These are phyloP conservation scores for Thinocorus orbignyianus DNA, from an alignment of 2,113 vertebrate species.

Conservation along the genomic window DNA sequence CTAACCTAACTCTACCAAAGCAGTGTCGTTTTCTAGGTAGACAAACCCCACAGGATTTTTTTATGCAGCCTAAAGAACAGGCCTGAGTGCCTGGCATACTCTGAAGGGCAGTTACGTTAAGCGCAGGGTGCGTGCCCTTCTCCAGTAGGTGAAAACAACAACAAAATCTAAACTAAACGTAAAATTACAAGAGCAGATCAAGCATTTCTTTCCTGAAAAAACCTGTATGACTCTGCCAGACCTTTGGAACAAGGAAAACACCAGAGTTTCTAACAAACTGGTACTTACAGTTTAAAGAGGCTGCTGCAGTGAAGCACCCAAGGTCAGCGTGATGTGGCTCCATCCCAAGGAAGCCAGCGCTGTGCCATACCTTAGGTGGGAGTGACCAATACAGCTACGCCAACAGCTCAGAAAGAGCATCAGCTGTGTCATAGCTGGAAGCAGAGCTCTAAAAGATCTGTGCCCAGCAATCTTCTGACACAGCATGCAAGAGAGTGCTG, in stretches of 20 bases:
- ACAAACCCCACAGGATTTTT: not conserved
- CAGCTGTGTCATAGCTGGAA: not conserved
- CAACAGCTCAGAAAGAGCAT: not conserved
- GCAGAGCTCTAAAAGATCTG: not conserved
- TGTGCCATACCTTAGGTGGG: not conserved
- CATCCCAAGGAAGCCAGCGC: not conserved
- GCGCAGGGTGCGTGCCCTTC: too few relatives aligned
- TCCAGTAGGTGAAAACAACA: not conserved
- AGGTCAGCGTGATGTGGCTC: not conserved
- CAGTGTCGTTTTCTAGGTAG: not conserved
- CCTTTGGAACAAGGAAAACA: not conserved
- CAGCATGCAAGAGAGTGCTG: not conserved
- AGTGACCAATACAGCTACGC: not conserved
- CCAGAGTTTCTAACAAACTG: not conserved
- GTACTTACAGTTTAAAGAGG: not conserved
- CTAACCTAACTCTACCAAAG: not conserved
- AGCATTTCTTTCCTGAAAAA: not conserved
- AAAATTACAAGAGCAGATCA: not conserved
- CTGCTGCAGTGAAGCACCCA: not conserved
- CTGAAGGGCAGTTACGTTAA: not conserved
- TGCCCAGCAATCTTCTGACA: not conserved
- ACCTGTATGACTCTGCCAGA: not conserved
- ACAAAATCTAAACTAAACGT: not conserved
- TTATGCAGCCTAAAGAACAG: not conserved
- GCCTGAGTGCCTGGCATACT: too few relatives aligned